Evolutionary conservation across 2,888 invertebrate species (phyloP).

Genomic region (Poecilus cupreus): DNA sequence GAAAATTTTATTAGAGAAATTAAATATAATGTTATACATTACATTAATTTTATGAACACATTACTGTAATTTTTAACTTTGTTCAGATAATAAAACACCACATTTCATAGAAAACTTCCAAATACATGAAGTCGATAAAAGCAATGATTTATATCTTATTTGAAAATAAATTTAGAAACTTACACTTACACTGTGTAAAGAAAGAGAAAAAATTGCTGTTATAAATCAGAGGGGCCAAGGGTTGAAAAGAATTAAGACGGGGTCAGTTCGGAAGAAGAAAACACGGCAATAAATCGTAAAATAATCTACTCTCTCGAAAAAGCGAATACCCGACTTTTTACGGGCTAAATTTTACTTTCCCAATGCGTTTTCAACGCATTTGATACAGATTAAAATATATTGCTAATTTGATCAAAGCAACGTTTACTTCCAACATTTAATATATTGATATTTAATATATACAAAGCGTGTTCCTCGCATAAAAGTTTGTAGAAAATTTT

Average conservation of each 20-base stretch:
- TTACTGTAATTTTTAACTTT: too few species aligned
- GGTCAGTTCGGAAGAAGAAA: slow-evolving; percentile 48
- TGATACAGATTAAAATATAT: too few species aligned
- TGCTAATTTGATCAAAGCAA: too few species aligned
- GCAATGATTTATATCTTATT: neutral
- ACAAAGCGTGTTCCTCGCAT: too few species aligned
- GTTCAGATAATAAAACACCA: too few species aligned
- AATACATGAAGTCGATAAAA: neutral
- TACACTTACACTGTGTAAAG: neutral
- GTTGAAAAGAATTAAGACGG: slow-evolving; percentile 50
- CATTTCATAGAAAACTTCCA: too few species aligned
- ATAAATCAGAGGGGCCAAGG: slow-evolving; percentile 46
- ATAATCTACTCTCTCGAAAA: slow-evolving; percentile 31
- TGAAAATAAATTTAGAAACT: slow-evolving; percentile 2
- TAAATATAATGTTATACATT: too few species aligned
- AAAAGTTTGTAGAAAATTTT: neutral
- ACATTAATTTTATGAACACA: too few species aligned
- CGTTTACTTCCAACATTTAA: too few species aligned
- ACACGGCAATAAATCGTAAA: slow-evolving; percentile 52
- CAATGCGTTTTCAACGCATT: neutral
- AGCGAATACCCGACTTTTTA: neutral
- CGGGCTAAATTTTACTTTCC: neutral
- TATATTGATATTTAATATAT: too few species aligned
- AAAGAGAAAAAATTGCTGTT: slow-evolving; percentile 45
- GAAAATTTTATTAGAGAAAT: too few species aligned